These are phyloP conservation scores for Gobiocypris rarus DNA, from an alignment of 2,113 vertebrate species.

Conservation along the genomic window DNA sequence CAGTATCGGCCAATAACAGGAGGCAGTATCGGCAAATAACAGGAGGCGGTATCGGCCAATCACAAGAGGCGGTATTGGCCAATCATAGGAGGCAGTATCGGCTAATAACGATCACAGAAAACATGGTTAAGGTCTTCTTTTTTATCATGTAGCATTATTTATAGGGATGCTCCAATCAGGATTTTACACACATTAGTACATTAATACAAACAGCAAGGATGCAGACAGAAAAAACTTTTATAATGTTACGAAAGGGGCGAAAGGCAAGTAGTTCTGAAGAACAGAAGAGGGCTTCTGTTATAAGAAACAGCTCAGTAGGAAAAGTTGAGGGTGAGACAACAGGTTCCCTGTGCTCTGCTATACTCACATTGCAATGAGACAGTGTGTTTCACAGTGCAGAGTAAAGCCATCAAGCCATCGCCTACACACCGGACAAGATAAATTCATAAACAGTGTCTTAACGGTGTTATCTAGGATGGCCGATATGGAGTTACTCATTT, in stretches of 20 bases:
- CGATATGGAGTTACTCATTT: constrained; percentile 50
- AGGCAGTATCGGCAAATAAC: too few species aligned
- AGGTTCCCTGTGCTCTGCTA: not conserved
- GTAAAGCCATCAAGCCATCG: constrained; percentile 20
- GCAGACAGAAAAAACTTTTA: too few species aligned
- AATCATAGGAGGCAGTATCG: too few species aligned
- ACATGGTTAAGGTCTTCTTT: too few species aligned
- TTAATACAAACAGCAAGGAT: too few species aligned
- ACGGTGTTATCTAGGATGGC: constrained; percentile 42
- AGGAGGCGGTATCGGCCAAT: too few species aligned
- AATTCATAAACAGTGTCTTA: constrained; percentile 53
- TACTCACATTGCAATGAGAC: constrained; percentile 30
- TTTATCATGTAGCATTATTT: too few species aligned
- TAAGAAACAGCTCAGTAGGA: not conserved
- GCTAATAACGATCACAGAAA: too few species aligned
- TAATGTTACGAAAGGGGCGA: not conserved
- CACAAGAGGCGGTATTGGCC: too few species aligned
- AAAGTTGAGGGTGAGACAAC: constrained; percentile 11
- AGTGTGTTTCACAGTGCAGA: constrained; percentile 14
- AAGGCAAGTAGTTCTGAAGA: constrained; percentile 1
- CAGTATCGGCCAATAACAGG: too few species aligned
- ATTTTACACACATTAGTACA: too few species aligned
- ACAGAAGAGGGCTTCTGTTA: not conserved
- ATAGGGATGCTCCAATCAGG: too few species aligned
- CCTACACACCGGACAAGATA: constrained; percentile 41